These are phyloP conservation scores for Cephus spinipes DNA, from an alignment of 2,888 invertebrate species.

Conservation along the genomic window DNA sequence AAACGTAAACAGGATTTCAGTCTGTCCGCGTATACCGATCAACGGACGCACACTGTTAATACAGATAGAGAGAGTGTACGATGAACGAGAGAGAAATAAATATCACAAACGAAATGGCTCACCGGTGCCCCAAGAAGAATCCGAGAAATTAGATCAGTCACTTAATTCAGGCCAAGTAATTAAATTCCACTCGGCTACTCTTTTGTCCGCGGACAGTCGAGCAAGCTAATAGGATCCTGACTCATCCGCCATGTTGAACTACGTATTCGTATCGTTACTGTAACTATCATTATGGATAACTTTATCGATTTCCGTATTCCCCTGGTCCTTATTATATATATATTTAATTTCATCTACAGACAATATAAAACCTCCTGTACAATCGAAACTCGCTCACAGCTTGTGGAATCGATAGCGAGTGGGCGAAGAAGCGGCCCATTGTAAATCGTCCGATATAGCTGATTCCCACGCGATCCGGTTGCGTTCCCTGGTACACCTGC, in stretches of 20 bases:
- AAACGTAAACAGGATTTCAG: slow-evolving; percentile 16
- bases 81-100: slow-evolving; percentile 22
- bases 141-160: slow-evolving; percentile 34
- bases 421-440: neutral
- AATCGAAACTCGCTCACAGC: neutral
- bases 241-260: neutral
- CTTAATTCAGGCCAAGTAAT: slow-evolving; percentile 33
- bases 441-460: neutral
- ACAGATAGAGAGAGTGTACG: slow-evolving; percentile 9
- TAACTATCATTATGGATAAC: neutral
- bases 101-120: slow-evolving; percentile 11
- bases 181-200: neutral
- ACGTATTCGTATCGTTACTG: neutral
- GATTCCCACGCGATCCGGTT: neutral
- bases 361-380: neutral
- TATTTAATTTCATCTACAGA: neutral
- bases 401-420: neutral
- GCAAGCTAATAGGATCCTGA: neutral
- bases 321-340: neutral
- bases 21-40: slow-evolving; percentile 22
- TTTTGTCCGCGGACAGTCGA: neutral
- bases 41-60: slow-evolving; percentile 24
- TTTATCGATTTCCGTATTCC: neutral
- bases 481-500: neutral
- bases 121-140: neutral